These are phyloP conservation scores for Eupeodes latifasciatus DNA, from an alignment of 2,888 invertebrate species.

Conservation along the genomic window DNA sequence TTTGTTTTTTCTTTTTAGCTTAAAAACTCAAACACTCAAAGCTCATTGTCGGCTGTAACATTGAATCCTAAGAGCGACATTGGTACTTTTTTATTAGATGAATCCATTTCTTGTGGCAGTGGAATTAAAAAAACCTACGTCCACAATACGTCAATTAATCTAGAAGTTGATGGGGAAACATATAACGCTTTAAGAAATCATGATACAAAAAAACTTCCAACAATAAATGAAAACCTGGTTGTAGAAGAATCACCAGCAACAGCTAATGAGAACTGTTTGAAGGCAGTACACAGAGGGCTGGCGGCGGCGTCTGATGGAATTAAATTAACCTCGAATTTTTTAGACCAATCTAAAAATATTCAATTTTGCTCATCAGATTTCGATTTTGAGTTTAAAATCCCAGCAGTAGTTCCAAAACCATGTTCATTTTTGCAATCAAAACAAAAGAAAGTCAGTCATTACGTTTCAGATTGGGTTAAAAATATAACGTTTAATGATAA, in stretches of 20 bases:
- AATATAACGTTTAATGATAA: constrained; percentile 7
- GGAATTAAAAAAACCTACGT: background rate
- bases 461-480: constrained; percentile 16
- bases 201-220: background rate
- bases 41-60: background rate
- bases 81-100: background rate
- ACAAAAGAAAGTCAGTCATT: background rate
- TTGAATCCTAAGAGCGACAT: background rate
- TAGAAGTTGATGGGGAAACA: background rate
- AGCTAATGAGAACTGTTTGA: background rate
- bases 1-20: background rate
- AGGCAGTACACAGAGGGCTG: accelerated
- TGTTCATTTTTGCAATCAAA: constrained; percentile 16
- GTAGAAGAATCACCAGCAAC: background rate
- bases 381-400: constrained; percentile 25
- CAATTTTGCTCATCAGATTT: background rate
- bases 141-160: background rate
- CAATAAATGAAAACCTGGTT: background rate
- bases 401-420: constrained; percentile 29
- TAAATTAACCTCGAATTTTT: background rate
- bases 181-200: background rate
- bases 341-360: background rate
- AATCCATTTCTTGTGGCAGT: background rate
- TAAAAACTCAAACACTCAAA: background rate
- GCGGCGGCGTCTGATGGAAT: background rate